Evolutionary conservation across 2,888 invertebrate genomes (phyloP).

Genomic region (Caenorhabditis imperialis): DNA sequence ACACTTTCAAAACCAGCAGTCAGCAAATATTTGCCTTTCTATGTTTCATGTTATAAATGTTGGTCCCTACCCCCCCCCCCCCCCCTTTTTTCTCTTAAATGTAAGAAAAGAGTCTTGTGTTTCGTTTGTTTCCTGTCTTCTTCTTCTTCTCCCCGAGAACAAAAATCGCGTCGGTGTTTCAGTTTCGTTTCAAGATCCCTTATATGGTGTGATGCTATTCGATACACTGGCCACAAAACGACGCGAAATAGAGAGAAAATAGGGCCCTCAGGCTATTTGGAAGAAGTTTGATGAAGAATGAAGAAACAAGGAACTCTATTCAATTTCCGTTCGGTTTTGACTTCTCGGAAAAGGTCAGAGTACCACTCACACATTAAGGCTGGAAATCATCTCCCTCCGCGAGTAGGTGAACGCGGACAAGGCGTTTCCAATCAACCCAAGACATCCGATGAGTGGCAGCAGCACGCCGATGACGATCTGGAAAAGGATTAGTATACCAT

Average conservation of each 20-base stretch:
- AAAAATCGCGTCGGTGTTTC: slow-evolving; percentile 24
- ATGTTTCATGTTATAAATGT: too few relatives aligned
- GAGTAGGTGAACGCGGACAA: slow-evolving; percentile 75
- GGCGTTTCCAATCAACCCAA: slow-evolving; percentile 74
- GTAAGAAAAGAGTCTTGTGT: slow-evolving; percentile 20
- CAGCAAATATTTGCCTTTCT: too few relatives aligned
- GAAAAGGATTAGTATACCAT: slow-evolving; percentile 33
- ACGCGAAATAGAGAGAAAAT: slow-evolving; percentile 20
- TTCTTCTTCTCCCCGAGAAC: slow-evolving; percentile 10
- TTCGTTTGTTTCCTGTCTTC: slow-evolving; percentile 21
- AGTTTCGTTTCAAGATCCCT: too few relatives aligned
- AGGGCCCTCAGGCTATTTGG: slow-evolving; percentile 11
- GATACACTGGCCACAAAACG: too few relatives aligned
- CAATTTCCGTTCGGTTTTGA: slow-evolving; percentile 47
- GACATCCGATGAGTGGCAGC: slow-evolving; percentile 73
- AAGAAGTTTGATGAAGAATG: slow-evolving; percentile 1
- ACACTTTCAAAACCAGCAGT: too few relatives aligned
- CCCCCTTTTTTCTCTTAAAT: background rate
- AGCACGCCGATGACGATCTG: slow-evolving; percentile 73
- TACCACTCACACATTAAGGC: slow-evolving; percentile 70
- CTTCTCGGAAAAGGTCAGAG: slow-evolving; percentile 11
- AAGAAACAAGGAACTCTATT: slow-evolving; percentile 39
- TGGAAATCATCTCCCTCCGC: slow-evolving; percentile 72
- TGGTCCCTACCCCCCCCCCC: too few relatives aligned
- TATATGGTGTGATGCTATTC: too few relatives aligned